Percentiles rank a stretch among this genome's conserved stretches.
phyloP scores from a whole-genome alignment of 1,140 invertebrate species.

The Drosophila nigrodunni region DNA sequence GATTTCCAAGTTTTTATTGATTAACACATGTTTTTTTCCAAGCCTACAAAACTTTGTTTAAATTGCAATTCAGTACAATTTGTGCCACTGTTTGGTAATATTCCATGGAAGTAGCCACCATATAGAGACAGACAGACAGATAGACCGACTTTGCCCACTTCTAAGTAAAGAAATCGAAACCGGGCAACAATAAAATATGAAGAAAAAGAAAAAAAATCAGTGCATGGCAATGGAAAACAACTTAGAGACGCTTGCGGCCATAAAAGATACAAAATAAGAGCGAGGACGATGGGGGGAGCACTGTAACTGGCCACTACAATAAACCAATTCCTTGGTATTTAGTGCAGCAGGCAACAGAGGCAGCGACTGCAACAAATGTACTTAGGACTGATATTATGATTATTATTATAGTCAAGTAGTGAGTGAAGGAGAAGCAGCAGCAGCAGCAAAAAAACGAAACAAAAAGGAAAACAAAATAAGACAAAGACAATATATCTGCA shows the following conservation, averaged over 20 bases:
- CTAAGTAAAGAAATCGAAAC: constrained; percentile 82
- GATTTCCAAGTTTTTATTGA: neutral
- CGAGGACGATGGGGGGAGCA: neutral
- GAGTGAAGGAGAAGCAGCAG: neutral
- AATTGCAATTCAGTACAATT: neutral
- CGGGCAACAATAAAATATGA: constrained; percentile 70
- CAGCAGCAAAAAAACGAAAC: constrained; percentile 1
- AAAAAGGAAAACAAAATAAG: constrained; percentile 40
- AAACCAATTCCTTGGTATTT: constrained; percentile 80
- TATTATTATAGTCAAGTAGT: constrained; percentile 67
- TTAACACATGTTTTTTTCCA: neutral
- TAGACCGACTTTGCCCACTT: constrained; percentile 74
- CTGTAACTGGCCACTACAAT: constrained; percentile 52
- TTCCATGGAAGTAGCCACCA: constrained; percentile 56
- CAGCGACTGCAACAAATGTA: constrained; percentile 72
- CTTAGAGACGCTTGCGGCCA: constrained; percentile 42
- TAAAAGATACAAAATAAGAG: constrained; percentile 39
- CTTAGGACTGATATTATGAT: constrained; percentile 83
- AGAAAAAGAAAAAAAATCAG: constrained; percentile 52
- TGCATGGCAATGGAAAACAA: constrained; percentile 54
- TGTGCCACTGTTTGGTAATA: constrained; percentile 61
- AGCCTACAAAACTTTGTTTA: neutral
- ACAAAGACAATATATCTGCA: constrained; percentile 81
- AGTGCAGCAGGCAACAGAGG: constrained; percentile 55
- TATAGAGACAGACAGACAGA: constrained; percentile 15